These are phyloP conservation scores for Cylindroiulus punctatus DNA, from an alignment of 2,888 invertebrate genomes.

Conservation along the genomic window DNA sequence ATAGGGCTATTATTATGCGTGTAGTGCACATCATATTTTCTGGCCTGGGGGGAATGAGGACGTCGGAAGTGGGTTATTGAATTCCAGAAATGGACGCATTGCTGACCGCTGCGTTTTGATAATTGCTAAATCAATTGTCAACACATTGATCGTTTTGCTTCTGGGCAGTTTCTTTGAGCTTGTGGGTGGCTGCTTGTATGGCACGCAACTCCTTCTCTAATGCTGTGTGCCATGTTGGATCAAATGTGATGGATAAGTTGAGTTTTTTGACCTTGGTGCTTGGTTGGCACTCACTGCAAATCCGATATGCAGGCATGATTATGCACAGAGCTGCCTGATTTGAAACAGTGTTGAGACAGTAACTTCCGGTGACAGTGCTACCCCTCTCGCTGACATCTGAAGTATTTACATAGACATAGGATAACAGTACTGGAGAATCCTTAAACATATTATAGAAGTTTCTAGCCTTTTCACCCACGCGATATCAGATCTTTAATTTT, in stretches of 20 bases:
- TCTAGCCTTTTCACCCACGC: background rate
- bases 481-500: background rate
- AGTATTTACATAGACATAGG: background rate
- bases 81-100: background rate
- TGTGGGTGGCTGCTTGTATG: background rate
- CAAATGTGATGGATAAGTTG: background rate
- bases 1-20: background rate
- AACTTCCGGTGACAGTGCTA: background rate
- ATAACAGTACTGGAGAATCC: background rate
- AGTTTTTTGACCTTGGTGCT: background rate
- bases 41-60: background rate
- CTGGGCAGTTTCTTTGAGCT: background rate
- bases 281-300: background rate
- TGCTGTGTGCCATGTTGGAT: background rate
- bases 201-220: background rate
- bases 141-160: background rate
- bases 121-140: constrained; percentile 7
- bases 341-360: background rate
- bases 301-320: background rate
- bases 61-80: background rate
- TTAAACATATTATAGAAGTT: too few species aligned
- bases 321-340: background rate
- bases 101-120: background rate
- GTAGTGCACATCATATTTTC: background rate
- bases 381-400: background rate